Evolutionary conservation across 2,113 vertebrate genomes (phyloP).

Genomic region (Percina caprodes): DNA sequence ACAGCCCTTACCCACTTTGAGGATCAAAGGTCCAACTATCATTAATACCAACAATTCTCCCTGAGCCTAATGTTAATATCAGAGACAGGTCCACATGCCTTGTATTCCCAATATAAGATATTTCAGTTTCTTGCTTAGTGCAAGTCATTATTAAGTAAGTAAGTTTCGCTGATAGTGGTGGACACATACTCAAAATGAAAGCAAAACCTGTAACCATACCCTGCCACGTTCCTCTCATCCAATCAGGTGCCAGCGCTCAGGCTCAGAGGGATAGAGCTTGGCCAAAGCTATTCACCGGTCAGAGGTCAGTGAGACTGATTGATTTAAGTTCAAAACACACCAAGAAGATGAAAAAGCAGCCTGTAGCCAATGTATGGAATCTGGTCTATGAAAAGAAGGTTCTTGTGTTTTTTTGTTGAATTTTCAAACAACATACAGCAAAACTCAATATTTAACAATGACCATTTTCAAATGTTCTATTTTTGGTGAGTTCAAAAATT

Average conservation of each 20-base stretch:
- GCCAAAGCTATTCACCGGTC: slow-evolving; percentile 64
- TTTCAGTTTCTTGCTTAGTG: slow-evolving; percentile 53
- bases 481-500: not conserved
- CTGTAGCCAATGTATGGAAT: not conserved
- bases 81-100: not conserved
- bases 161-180: not conserved
- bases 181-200: slow-evolving; percentile 56
- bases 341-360: slow-evolving; percentile 23
- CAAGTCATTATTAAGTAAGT: slow-evolving; percentile 7
- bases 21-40: slow-evolving; percentile 7
- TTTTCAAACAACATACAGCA: not conserved
- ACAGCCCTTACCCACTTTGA: slow-evolving; percentile 48
- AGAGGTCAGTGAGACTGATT: slow-evolving; percentile 58
- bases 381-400: not conserved
- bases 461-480: not conserved
- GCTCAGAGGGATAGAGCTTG: slow-evolving; percentile 52
- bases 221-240: slow-evolving; percentile 33
- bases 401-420: not conserved
- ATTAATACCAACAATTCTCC: slow-evolving; percentile 34
- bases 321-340: slow-evolving; percentile 57
- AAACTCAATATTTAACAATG: not conserved
- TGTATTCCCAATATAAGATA: not conserved
- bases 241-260: slow-evolving; percentile 53
- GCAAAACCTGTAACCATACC: slow-evolving; percentile 44
- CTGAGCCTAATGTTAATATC: not conserved